A percentile compares a stretch with the other conserved stretches of the same genome.
phyloP scores from a whole-genome alignment of 2,797 vertebrate genomes.

The Geotrypetes seraphini region DNA sequence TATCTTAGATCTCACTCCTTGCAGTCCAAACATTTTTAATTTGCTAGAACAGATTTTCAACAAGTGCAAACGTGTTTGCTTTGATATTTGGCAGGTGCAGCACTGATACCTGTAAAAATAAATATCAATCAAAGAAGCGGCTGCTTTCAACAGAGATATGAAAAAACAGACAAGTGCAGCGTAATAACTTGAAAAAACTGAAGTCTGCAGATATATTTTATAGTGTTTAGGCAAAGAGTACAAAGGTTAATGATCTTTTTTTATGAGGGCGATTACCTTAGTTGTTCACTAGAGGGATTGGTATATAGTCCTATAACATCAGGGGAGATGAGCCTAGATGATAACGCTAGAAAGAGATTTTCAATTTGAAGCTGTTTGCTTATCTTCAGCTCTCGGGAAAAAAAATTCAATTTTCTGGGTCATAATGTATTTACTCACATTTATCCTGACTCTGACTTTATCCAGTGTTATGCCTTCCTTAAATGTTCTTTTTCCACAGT shows the following conservation, averaged over 20 bases:
- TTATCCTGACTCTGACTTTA: constrained; percentile 10
- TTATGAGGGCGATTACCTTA: constrained; percentile 9
- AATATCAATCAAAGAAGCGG: constrained; percentile 33
- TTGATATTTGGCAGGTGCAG: constrained; percentile 11
- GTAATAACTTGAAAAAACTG: constrained; percentile 22
- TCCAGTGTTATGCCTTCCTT: constrained; percentile 29
- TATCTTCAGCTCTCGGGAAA: constrained; percentile 1
- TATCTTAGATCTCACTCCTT: neutral
- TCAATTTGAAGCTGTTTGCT: neutral
- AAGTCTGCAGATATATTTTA: constrained; percentile 20
- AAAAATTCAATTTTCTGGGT: constrained; percentile 3
- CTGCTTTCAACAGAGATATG: constrained; percentile 20
- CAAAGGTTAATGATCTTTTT: neutral
- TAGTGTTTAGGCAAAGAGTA: constrained; percentile 6
- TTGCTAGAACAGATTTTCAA: constrained; percentile 8
- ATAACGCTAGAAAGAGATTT: neutral
- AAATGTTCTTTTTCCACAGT: constrained; percentile 42
- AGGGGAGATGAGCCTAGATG: neutral
- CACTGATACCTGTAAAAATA: constrained; percentile 12
- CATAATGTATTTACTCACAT: constrained; percentile 9
- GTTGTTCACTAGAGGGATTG: neutral
- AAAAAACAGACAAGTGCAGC: constrained; percentile 31
- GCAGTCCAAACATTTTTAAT: constrained; percentile 16
- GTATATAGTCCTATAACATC: neutral
- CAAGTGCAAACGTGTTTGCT: constrained; percentile 4